Evolutionary conservation across 2,888 invertebrate species (phyloP).

Genomic region (Bibio marci): DNA sequence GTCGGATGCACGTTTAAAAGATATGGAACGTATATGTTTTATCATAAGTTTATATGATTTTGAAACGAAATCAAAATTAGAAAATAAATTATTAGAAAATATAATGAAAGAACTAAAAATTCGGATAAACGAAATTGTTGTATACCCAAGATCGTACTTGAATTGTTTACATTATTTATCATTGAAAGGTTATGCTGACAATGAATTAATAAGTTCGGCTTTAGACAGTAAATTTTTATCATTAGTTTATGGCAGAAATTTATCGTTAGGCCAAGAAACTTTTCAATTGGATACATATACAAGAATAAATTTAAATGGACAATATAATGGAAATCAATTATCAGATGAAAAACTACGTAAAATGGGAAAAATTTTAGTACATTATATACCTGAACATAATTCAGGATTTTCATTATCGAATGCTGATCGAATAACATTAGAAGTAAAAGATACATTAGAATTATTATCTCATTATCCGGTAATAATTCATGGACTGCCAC

Average conservation of each 20-base stretch:
- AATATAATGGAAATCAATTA: constrained; percentile 38
- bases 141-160: constrained; percentile 40
- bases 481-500: constrained; percentile 44
- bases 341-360: constrained; percentile 29
- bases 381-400: constrained; percentile 37
- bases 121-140: constrained; percentile 36
- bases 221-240: constrained; percentile 39
- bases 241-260: constrained; percentile 35
- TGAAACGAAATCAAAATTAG: constrained; percentile 31
- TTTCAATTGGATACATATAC: constrained; percentile 42
- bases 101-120: constrained; percentile 34
- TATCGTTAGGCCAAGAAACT: constrained; percentile 36
- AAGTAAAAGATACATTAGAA: constrained; percentile 33
- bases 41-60: constrained; percentile 43
- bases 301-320: constrained; percentile 18
- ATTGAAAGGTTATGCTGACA: constrained; percentile 36
- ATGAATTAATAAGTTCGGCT: constrained; percentile 38
- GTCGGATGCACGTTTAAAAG: constrained; percentile 42
- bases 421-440: constrained; percentile 39
- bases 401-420: constrained; percentile 34
- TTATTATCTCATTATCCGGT: constrained; percentile 34
- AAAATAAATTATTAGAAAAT: constrained; percentile 30
- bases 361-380: constrained; percentile 40
- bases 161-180: constrained; percentile 43
- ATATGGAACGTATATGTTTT: constrained; percentile 51